Conservation (phyloP, 1,140 invertebrate species). For the Penaeus japonicus region DNA sequence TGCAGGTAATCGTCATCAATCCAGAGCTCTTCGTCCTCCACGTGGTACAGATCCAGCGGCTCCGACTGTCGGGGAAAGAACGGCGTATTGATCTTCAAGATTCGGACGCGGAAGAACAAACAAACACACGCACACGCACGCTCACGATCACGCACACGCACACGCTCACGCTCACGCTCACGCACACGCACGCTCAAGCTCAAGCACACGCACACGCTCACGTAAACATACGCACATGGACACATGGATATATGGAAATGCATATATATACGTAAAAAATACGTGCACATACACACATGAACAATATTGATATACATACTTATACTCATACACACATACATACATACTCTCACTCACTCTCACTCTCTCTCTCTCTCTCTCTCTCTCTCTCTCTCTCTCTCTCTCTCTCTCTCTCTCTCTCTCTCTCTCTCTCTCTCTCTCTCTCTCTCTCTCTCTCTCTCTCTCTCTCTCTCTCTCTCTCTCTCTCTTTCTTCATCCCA, state of each 20-base stretch:
- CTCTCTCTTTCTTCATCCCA: too few species aligned
- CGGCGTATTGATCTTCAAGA: neutral
- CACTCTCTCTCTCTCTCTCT: too few species aligned
- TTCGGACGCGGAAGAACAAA: neutral
- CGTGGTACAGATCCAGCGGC: conserved; percentile 13
- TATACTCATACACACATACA: neutral
- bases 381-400: too few species aligned
- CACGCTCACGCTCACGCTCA: too few species aligned
- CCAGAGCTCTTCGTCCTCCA: conserved; percentile 7
- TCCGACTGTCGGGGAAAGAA: neutral
- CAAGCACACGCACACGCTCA: too few species aligned
- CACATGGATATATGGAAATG: too few species aligned
- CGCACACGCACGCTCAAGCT: neutral
- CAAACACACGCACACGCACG: neutral
- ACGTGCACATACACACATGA: neutral
- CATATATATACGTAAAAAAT: neutral
- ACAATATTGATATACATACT: neutral
- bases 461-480: too few species aligned
- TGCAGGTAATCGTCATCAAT: conserved; percentile 7
- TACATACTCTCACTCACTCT: neutral
- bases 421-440: too few species aligned
- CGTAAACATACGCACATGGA: too few species aligned
- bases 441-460: too few species aligned
- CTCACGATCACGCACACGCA: neutral
- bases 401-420: too few species aligned